Conservation (phyloP, 1,140 invertebrate genomes). For the Lepidurus apus region DNA sequence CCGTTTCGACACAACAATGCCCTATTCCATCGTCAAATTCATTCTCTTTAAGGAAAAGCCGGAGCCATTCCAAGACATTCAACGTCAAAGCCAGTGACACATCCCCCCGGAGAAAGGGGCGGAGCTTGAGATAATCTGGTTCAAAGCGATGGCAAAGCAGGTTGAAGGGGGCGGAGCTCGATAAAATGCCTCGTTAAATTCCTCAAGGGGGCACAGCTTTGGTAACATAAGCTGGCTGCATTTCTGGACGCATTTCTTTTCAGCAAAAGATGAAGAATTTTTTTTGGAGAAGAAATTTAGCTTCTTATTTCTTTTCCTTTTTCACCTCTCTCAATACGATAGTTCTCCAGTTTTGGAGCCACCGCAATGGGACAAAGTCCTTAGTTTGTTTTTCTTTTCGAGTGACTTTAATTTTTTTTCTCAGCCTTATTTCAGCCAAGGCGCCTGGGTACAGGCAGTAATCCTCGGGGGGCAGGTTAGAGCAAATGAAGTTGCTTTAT, state of each 20-base stretch:
- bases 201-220: neutral
- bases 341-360: no score
- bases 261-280: neutral
- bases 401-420: neutral
- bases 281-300: neutral
- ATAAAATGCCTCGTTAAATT: neutral
- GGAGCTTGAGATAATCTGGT: neutral
- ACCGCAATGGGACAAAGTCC: no score
- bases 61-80: neutral
- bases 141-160: neutral
- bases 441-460: neutral
- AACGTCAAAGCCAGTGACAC: neutral
- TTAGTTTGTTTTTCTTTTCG: neutral
- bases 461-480: conserved; percentile 4
- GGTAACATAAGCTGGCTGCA: neutral
- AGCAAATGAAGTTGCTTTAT: conserved; percentile 12
- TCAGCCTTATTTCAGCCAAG: neutral
- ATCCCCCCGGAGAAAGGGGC: neutral
- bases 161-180: neutral
- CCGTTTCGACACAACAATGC: neutral
- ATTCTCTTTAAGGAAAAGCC: neutral
- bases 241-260: neutral
- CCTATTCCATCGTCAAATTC: neutral
- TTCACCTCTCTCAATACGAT: neutral
- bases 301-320: neutral